A percentile compares a stretch with the other conserved stretches of the same genome.
Evolutionary conservation across 2,113 vertebrate species (phyloP).

Genomic region (Trogon melanurus): DNA sequence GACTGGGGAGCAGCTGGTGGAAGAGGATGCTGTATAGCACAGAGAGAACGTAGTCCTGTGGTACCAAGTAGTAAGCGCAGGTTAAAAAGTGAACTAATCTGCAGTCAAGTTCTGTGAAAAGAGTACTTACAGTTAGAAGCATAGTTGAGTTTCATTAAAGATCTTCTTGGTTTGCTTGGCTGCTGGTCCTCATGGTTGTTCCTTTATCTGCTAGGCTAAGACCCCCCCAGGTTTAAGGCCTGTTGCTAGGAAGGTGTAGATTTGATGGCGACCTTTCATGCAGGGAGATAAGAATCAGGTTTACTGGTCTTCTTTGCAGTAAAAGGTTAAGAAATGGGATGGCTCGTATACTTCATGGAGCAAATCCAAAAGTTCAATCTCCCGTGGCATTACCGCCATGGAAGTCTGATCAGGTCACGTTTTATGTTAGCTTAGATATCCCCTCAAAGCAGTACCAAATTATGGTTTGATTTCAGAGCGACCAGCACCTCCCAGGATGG

Average conservation of each 20-base stretch:
- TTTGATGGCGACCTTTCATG: neutral
- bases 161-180: neutral
- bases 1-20: neutral
- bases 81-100: neutral
- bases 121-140: neutral
- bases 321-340: neutral
- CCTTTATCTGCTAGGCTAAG: neutral
- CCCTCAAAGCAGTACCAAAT: neutral
- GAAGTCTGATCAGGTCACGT: neutral
- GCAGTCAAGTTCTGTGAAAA: neutral
- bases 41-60: neutral
- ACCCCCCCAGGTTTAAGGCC: neutral
- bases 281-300: neutral
- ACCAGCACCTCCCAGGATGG: slow-evolving; percentile 86
- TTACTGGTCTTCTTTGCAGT: neutral
- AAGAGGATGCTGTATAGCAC: neutral
- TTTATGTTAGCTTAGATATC: neutral
- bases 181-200: neutral
- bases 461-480: slow-evolving; percentile 80
- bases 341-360: neutral
- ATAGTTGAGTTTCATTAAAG: neutral
- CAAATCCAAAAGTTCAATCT: neutral
- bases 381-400: neutral
- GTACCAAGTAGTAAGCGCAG: neutral
- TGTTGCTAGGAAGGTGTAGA: neutral